A percentile compares a stretch with the other conserved stretches of the same genome.
phyloP scores from a whole-genome alignment of 2,797 vertebrate genomes.

The Sciaenops ocellatus region DNA sequence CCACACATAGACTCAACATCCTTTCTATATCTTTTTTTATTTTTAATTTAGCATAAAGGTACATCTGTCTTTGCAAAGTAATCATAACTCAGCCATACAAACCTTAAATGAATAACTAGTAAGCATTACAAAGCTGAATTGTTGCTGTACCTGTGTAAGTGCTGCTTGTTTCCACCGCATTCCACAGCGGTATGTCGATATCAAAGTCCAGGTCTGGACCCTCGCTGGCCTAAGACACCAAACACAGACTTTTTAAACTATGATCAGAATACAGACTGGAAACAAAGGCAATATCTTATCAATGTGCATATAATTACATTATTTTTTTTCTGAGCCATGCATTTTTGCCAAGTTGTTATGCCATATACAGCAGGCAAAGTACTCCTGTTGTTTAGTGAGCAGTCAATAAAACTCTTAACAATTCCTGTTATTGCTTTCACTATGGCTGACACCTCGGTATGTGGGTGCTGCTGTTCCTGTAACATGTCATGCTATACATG shows the following conservation, averaged over 20 bases:
- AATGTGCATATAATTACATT: background rate
- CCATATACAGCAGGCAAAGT: background rate
- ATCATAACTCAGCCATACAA: conserved; percentile 5
- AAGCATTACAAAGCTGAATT: too few relatives aligned
- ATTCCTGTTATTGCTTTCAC: background rate
- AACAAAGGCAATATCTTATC: background rate
- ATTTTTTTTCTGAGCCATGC: background rate
- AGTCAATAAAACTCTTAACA: background rate
- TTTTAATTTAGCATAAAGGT: background rate
- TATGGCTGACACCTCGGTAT: background rate
- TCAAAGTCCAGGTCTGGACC: conserved; percentile 90
- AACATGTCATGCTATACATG: background rate
- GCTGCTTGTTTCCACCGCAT: conserved; percentile 80
- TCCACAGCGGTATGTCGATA: conserved; percentile 90
- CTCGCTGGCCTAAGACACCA: conserved; percentile 82
- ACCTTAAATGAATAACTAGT: background rate
- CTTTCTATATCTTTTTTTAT: background rate
- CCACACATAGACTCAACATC: background rate
- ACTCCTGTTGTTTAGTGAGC: background rate
- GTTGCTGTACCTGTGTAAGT: conserved; percentile 84
- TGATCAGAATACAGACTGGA: background rate
- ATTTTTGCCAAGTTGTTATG: background rate
- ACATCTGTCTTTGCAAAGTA: background rate
- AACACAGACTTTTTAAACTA: conserved; percentile 25
- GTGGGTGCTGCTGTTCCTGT: background rate